Base-by-base conservation (phyloP, 2,797 vertebrate species). In the Channallabes apus region DNA sequence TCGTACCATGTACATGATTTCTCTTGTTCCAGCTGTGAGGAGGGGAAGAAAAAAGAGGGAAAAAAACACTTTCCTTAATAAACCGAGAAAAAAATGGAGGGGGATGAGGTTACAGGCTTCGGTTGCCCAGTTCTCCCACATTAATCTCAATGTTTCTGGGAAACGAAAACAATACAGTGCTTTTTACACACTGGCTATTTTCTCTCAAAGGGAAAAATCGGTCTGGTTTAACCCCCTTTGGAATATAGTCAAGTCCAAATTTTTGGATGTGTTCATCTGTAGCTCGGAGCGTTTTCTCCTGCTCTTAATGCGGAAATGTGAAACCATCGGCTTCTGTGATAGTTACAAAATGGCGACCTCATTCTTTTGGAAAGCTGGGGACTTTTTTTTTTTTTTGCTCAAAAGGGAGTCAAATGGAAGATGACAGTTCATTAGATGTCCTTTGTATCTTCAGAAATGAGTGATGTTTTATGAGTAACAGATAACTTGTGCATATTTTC, bases 21-120 rank as follows among this genome's bases (percentile, higher is more conserved):
- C 24, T 62, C 9, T n/a, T n/a, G 61, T 11, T n/a, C 3, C 62
- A 64, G 62, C 24, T 64, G 15, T 68, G 32, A 68, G 17, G 32
- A 35, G 17, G 17, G 35, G 35, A 68, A 67, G 0, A 67, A 15
- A 35, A 32, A n/a, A n/a, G n/a, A n/a, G n/a, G n/a, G n/a, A n/a
- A n/a, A n/a, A n/a, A n/a, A n/a, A n/a, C 17, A 32, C 0, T 20
- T 20, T 20, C 17, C 6, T 35, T 0, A 3, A 27, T 0, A 3
- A 14, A 20, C 6, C 17, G 17, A 68, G 32, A 38, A 38, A 35
- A 35, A 35, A 20, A 18, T 46, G 20, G 35, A 35, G 35, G 6
- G 0, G 32, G 29, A 32, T 5, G 65, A 35, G 6, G 67, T 68
- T 32, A 20, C 32, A 18, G 17, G 17, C 29, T 35, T 17, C 32